Base-by-base conservation (phyloP, 2,888 invertebrate species). In the Drosophila dives region DNA sequence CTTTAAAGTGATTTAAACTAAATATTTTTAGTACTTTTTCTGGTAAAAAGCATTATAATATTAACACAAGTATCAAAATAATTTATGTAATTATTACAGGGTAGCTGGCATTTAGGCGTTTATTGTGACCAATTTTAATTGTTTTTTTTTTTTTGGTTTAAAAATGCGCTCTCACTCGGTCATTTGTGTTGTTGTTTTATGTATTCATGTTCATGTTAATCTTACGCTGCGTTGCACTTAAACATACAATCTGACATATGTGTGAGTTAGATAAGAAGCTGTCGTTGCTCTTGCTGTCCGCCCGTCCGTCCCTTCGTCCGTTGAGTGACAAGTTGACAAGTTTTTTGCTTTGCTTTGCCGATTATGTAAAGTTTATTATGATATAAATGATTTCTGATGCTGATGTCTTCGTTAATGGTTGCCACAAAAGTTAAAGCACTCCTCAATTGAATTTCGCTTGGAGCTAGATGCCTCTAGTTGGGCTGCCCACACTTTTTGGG, bases 221-320 rank as follows among this genome's bases (percentile, higher is more conserved):
- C 88, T 77, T 76, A 77, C 84, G 89, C 86, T 88, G 86, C 88
- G 83, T 86, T 90, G 86, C 90, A 88, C 86, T 88, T 83, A 81
- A 78, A 61, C 60, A 68, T 38, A 32, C 45, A 15, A 11, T 11
- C 29, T n/a, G 15, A 49, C 26, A 17, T 5, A 0, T 56, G 49
- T 49, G 61, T 61, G 29, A 72, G 71, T 87, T 88, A 89, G 80
- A 87, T 87, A 89, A 86, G 84, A 72, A 67, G 60, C 20, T 69
- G 76, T 63, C 70, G 65, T 77, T 53, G 60, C 64, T 60, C 15
- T 49, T n/a, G 20, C 23, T 60, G 50, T 53, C 53, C 56, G 50
- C 29, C 34, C 51, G 50, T 50, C 53, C 32, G 64, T 48, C 64
- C 12, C 3, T 8, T 4, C 17, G 74, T 66, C 58, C 32, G 53